Evolutionary conservation across 2,113 vertebrate genomes (phyloP).

Genomic region (Dicentrarchus labrax): DNA sequence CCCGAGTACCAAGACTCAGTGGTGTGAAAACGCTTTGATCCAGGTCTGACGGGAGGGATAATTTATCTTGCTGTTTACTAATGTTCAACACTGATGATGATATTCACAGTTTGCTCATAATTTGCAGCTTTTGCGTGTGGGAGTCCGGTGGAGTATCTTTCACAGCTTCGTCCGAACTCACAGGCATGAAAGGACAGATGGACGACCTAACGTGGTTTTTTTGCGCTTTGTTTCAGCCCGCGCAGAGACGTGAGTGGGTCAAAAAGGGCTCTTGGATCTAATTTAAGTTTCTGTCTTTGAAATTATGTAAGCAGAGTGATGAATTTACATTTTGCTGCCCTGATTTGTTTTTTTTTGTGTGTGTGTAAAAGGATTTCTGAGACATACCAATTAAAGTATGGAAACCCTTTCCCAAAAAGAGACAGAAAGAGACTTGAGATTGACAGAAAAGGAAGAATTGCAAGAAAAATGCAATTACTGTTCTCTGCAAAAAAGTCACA

Average conservation of each 20-base stretch:
- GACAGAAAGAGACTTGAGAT: too few species aligned
- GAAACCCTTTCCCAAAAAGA: neutral
- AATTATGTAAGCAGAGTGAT: constrained; percentile 1
- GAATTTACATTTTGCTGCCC: neutral
- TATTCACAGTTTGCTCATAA: constrained; percentile 40
- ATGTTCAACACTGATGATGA: constrained; percentile 18
- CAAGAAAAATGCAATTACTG: constrained; percentile 4
- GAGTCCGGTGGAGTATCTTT: constrained; percentile 36
- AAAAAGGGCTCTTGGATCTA: constrained; percentile 16
- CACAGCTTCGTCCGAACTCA: constrained; percentile 30
- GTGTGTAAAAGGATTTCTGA: constrained; percentile 5
- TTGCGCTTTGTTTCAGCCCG: neutral
- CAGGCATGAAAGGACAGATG: constrained; percentile 47
- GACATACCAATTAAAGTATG: neutral
- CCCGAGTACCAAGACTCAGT: neutral
- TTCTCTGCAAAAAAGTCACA: constrained; percentile 2
- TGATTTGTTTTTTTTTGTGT: neutral
- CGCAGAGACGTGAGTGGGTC: constrained; percentile 7
- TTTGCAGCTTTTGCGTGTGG: constrained; percentile 47
- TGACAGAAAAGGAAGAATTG: neutral
- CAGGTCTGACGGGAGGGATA: neutral
- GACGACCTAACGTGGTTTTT: constrained; percentile 1
- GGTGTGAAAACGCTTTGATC: constrained; percentile 18
- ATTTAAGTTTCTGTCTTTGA: constrained; percentile 17
- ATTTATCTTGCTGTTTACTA: constrained; percentile 18